phyloP scores from a whole-genome alignment of 2,888 invertebrate species.

The Pelosia muscerda region DNA sequence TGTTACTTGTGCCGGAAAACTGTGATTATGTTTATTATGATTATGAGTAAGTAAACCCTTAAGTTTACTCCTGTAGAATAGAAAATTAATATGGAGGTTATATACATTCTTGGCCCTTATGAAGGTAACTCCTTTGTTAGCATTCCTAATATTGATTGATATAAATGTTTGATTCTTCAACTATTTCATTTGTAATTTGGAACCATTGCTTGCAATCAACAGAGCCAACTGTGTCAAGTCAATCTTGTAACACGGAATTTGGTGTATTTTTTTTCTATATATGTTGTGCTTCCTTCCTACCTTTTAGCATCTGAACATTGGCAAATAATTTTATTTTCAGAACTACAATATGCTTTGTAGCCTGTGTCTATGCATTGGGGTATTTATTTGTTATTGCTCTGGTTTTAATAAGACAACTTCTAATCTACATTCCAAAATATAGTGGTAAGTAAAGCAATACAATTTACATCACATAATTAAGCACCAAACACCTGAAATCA shows the following conservation, averaged over 20 bases:
- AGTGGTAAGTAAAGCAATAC: slow-evolving; percentile 62
- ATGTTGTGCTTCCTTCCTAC: not conserved
- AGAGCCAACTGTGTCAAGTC: not conserved
- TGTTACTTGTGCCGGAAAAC: slow-evolving; percentile 92
- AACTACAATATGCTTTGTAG: slow-evolving; percentile 85
- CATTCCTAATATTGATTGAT: too few species aligned
- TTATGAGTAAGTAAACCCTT: slow-evolving; percentile 87
- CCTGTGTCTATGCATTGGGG: slow-evolving; percentile 82
- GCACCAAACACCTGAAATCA: not conserved
- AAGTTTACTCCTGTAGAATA: not conserved
- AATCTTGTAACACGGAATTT: not conserved
- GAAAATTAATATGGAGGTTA: not conserved
- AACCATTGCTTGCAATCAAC: too few species aligned
- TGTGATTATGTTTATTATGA: slow-evolving; percentile 94
- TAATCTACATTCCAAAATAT: slow-evolving; percentile 81
- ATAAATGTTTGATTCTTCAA: too few species aligned
- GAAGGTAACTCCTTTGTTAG: too few species aligned
- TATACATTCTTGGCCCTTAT: not conserved
- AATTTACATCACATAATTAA: not conserved
- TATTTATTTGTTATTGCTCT: slow-evolving; percentile 76
- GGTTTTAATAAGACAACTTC: slow-evolving; percentile 79
- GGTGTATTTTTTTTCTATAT: not conserved
- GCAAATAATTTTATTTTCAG: slow-evolving; percentile 67
- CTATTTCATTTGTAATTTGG: too few species aligned
- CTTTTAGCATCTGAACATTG: too few species aligned